Evolutionary conservation across 2,113 vertebrate genomes (phyloP).

Genomic region (Xiphorhynchus elegans): DNA sequence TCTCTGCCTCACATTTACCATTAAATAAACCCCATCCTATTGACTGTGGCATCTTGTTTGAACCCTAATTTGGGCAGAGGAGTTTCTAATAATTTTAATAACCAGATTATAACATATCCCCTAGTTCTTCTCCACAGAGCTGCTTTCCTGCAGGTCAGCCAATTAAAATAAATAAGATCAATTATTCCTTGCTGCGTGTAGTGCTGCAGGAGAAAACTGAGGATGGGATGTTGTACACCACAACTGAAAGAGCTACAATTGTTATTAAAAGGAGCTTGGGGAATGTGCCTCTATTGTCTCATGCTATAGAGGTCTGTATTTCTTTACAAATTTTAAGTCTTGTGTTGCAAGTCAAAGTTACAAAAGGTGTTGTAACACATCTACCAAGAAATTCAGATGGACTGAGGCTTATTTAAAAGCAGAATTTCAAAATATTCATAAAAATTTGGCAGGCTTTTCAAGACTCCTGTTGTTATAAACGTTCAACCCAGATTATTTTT

Average conservation of each 20-base stretch:
- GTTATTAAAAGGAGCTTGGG: background rate
- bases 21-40: background rate
- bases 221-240: background rate
- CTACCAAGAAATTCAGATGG: background rate
- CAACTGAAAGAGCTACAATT: rapidly evolving
- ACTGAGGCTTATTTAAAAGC: background rate
- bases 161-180: background rate
- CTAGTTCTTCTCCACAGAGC: background rate
- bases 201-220: background rate
- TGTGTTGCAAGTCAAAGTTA: background rate
- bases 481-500: background rate
- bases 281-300: rapidly evolving
- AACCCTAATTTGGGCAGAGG: background rate
- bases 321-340: background rate
- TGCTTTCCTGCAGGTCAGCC: background rate
- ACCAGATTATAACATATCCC: background rate
- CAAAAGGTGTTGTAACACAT: rapidly evolving
- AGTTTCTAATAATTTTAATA: background rate
- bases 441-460: background rate
- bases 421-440: rapidly evolving
- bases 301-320: background rate
- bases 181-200: background rate
- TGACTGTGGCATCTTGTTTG: background rate
- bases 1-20: background rate
- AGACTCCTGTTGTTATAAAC: background rate